phyloP scores from a whole-genome alignment of 2,797 vertebrate genomes.

The Epinephelus awoara region DNA sequence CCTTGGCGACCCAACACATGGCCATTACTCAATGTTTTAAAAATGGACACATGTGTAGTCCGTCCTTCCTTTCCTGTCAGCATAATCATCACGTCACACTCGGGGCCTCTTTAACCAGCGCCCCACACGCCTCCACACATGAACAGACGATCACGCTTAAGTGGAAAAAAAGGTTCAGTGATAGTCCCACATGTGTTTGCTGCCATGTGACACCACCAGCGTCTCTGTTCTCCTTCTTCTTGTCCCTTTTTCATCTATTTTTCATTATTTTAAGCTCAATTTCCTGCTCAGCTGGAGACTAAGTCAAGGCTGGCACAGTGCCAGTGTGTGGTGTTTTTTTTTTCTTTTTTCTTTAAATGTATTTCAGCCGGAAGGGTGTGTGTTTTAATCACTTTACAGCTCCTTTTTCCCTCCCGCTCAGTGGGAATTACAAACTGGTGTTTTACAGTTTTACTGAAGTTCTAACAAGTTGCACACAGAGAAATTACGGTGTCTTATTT shows the following conservation, averaged over 20 bases:
- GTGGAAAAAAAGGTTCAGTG: conserved; percentile 26
- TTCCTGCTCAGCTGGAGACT: conserved; percentile 42
- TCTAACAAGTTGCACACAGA: neutral
- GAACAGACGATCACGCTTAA: neutral
- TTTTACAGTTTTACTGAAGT: conserved; percentile 21
- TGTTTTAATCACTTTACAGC: conserved; percentile 57
- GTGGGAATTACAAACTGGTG: conserved; percentile 37
- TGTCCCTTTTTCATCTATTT: conserved; percentile 38
- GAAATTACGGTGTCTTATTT: conserved; percentile 5
- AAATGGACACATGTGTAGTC: neutral
- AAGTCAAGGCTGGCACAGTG: conserved; percentile 13
- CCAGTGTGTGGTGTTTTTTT: conserved; percentile 2
- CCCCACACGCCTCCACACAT: conserved; percentile 11
- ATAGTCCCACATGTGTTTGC: conserved; percentile 24
- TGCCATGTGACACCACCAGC: conserved; percentile 1
- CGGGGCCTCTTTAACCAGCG: neutral
- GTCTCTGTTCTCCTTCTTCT: neutral
- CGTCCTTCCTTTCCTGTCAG: conserved; percentile 2
- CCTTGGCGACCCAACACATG: neutral
- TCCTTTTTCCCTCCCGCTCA: conserved; percentile 2
- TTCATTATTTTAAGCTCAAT: conserved; percentile 45
- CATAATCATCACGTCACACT: conserved; percentile 2
- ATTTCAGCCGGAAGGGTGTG: conserved; percentile 44
- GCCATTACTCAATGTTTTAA: neutral
- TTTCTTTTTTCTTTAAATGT: neutral